Evolutionary conservation across 2,113 vertebrate genomes (phyloP).

Genomic region (Neomonachus schauinslandi): DNA sequence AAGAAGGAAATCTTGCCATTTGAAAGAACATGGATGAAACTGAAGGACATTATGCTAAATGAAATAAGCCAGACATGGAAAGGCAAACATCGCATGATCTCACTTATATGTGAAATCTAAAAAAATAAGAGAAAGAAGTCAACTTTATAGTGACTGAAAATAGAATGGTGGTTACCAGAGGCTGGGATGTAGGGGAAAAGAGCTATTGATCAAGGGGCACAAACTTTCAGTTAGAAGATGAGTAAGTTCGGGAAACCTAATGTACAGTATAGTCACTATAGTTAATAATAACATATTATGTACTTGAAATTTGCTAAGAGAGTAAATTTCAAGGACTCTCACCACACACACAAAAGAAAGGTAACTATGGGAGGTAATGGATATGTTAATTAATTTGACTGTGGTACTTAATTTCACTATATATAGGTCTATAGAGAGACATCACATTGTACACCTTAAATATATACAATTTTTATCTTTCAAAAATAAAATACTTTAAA

Average conservation of each 20-base stretch:
- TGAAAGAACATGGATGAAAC: background rate
- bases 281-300: background rate
- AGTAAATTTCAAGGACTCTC: background rate
- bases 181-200: background rate
- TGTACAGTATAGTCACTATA: background rate
- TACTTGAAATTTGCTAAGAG: background rate
- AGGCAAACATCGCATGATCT: background rate
- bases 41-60: background rate
- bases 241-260: background rate
- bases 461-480: background rate
- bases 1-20: background rate
- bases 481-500: background rate
- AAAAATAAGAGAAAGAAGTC: background rate
- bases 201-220: background rate
- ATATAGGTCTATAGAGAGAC: background rate
- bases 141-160: background rate
- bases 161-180: background rate
- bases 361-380: background rate
- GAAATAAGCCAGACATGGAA: background rate
- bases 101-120: background rate
- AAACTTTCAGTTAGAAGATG: background rate
- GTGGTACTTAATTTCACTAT: background rate
- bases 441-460: background rate
- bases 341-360: background rate
- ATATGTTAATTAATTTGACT: background rate